Base-by-base conservation (phyloP, 2,797 vertebrate genomes). In the Helicolenus hilgendorfi region DNA sequence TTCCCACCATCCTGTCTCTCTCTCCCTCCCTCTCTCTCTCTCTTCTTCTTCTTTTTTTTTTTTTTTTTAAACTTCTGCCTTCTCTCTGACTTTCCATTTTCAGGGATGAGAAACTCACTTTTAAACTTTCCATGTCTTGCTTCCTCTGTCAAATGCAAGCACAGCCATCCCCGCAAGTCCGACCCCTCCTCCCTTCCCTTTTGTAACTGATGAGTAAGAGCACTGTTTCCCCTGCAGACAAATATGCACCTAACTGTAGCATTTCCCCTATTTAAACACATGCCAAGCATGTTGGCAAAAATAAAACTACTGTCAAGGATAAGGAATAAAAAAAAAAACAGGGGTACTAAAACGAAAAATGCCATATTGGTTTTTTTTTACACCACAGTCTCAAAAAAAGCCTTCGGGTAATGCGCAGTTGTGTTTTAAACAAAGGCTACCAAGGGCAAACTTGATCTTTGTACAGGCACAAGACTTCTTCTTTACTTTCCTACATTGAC, bases 121-220 rank as follows among this genome's bases (percentile, higher is more conserved):
- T 88, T 72, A 87, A 90, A 95, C 77, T 93, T 91, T 93, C 89
- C 90, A 89, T 83, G 86, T 88, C 81, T 92, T 91, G 77, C 77
- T 88, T 86, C 64, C 84, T 88, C 73, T 74, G 79, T 90, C 76
- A 81, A 83, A 83, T 81, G 38, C 70, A 73, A 71, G 36, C 79
- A 77, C 35, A 91, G 29, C 59, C 29, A 33, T 14, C 9, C 2
- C 71, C 41, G 49, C n/a, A 77, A 68, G 65, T 59, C 69, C 62
- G 38, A 83, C 36, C 68, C 73, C 55, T n/a, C 11, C 31, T 41
- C 27, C 31, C 33, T 27, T 53, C 20, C 5, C 9, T 55, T 55
- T 45, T 68, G 29, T 55, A 83, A 83, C 14, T 79, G 53, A 80
- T 84, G 60, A 88, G 62, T 60, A 80, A 78, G 77, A 80, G 11